A percentile compares a stretch with the other conserved stretches of the same genome.
Conservation (phyloP, 2,797 vertebrate species). For the Sebastiscus tertius region DNA sequence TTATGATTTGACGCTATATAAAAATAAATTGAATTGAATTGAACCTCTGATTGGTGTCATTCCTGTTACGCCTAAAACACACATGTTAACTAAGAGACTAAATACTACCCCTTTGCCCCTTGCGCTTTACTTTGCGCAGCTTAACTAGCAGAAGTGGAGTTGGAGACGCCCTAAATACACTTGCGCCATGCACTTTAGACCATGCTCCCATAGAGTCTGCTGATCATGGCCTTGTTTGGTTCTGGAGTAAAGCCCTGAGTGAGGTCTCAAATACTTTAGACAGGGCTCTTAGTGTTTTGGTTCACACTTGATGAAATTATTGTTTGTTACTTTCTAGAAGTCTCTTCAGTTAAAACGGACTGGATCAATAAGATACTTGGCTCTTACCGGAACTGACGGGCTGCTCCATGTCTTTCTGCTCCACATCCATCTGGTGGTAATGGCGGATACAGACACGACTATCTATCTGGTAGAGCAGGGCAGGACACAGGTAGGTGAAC, state of each 20-base stretch:
- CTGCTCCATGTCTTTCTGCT: conserved; percentile 81
- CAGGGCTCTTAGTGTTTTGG: not conserved
- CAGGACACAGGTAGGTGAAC: conserved; percentile 94
- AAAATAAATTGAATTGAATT: no score
- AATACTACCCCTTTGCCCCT: no score
- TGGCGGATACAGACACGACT: conserved; percentile 94
- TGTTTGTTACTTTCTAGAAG: not conserved
- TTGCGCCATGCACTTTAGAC: no score
- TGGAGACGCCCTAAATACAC: no score
- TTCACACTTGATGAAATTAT: not conserved
- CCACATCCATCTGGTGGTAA: conserved; percentile 86
- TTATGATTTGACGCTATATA: no score
- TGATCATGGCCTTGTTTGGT: not conserved
- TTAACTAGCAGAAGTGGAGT: no score
- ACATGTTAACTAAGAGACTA: no score
- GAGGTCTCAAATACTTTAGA: not conserved
- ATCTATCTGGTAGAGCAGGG: conserved; percentile 97
- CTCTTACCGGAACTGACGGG: conserved; percentile 75
- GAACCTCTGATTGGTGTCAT: no score
- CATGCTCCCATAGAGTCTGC: not conserved
- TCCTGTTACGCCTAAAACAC: no score
- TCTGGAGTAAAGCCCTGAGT: not conserved
- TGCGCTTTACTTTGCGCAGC: no score
- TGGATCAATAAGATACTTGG: not conserved
- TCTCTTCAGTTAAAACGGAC: not conserved